Conservation (phyloP, 2,888 invertebrate genomes). For the Galerucella calmariensis region DNA sequence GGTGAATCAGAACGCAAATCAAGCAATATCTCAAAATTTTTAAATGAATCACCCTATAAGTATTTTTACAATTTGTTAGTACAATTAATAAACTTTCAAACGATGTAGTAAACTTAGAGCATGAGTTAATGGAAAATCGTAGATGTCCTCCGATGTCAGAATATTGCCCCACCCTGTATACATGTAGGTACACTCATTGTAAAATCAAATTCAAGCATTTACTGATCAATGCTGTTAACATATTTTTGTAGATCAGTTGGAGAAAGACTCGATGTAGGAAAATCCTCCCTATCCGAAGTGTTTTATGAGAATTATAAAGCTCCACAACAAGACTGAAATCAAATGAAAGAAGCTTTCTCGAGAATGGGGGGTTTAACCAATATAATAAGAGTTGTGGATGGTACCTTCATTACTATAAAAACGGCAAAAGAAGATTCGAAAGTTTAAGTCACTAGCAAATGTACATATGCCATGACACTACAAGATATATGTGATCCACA, state of each 20-base stretch:
- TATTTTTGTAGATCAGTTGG: conserved; percentile 1
- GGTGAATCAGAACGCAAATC: too few relatives aligned
- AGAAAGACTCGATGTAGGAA: neutral
- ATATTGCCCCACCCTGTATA: too few relatives aligned
- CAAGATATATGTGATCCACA: neutral
- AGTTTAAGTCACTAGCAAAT: neutral
- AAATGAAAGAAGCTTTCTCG: neutral
- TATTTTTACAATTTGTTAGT: too few relatives aligned
- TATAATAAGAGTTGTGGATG: neutral
- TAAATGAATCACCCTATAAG: too few relatives aligned
- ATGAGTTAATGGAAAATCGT: too few relatives aligned
- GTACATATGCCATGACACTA: neutral
- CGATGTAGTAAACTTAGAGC: too few relatives aligned
- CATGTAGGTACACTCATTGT: too few relatives aligned
- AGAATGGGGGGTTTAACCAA: conserved; percentile 4
- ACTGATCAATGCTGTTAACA: too few relatives aligned
- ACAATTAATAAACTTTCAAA: too few relatives aligned
- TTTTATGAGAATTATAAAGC: neutral
- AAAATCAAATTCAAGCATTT: too few relatives aligned
- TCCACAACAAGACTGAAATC: neutral
- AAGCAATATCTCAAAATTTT: too few relatives aligned
- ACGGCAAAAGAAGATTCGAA: neutral
- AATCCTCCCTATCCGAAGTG: neutral
- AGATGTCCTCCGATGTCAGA: too few relatives aligned
- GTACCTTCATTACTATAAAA: neutral